A percentile compares a stretch with the other conserved stretches of the same genome.
Evolutionary conservation across 2,113 vertebrate genomes (phyloP).

Genomic region (Turnix velox): DNA sequence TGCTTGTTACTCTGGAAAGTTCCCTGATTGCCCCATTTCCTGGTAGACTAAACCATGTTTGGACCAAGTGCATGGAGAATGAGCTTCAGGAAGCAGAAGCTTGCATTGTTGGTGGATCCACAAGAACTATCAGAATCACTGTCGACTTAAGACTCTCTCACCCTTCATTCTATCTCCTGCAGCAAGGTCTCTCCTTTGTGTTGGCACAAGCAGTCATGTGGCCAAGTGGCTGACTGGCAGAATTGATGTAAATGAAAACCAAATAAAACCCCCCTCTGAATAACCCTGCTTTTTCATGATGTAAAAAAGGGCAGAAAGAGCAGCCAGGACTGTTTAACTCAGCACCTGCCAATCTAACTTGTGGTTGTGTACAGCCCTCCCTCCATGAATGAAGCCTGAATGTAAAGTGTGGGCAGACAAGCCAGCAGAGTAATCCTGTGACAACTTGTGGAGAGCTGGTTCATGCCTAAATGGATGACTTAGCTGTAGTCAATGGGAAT

Average conservation of each 20-base stretch:
- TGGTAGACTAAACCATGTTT: not conserved
- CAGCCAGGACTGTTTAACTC: not conserved
- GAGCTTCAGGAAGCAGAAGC: not conserved
- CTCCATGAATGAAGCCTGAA: not conserved
- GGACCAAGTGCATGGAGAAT: not conserved
- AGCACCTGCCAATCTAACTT: not conserved
- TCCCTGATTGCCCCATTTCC: not conserved
- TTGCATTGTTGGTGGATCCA: not conserved
- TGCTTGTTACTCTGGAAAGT: not conserved
- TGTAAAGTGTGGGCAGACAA: not conserved
- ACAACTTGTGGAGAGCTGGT: not conserved
- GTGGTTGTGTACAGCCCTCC: not conserved
- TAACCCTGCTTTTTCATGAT: not conserved
- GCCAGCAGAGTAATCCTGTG: not conserved
- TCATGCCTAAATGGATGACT: not conserved
- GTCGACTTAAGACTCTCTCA: not conserved
- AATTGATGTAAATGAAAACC: not conserved
- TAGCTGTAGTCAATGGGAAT: not conserved
- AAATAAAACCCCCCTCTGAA: not conserved
- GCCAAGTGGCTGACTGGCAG: not conserved
- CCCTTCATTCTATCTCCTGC: not conserved
- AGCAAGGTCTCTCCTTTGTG: not conserved
- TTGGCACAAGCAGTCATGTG: not conserved
- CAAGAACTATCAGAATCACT: not conserved
- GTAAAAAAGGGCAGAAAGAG: not conserved